Percentiles rank a stretch among this genome's conserved stretches.
Evolutionary conservation across 2,797 vertebrate species (phyloP).

Genomic region (Fistularia tabacaria): DNA sequence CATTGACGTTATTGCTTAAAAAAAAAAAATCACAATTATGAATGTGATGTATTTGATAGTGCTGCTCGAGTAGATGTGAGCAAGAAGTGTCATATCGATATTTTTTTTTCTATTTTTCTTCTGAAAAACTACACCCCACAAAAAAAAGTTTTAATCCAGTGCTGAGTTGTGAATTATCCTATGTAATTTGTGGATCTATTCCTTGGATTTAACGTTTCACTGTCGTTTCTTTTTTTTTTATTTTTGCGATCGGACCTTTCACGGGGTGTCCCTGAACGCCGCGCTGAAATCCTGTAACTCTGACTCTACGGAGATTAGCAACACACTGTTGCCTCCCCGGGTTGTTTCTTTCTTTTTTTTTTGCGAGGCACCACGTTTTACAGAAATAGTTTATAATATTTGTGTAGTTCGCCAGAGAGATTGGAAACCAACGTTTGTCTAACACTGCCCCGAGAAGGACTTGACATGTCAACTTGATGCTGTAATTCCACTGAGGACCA

Average conservation of each 20-base stretch:
- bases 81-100: too few relatives aligned
- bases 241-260: background rate
- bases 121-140: too few relatives aligned
- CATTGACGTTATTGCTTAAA: too few relatives aligned
- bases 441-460: slow-evolving; percentile 33
- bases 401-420: background rate
- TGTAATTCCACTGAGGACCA: slow-evolving; percentile 4
- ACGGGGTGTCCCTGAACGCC: slow-evolving; percentile 22
- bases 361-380: background rate
- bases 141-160: too few relatives aligned
- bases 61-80: too few relatives aligned
- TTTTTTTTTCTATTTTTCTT: too few relatives aligned
- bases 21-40: too few relatives aligned
- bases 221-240: too few relatives aligned
- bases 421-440: background rate
- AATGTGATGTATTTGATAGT: too few relatives aligned
- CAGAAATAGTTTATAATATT: background rate
- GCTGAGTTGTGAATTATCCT: too few relatives aligned
- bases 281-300: slow-evolving; percentile 17
- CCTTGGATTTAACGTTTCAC: background rate
- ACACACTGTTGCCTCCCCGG: slow-evolving; percentile 38
- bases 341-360: background rate
- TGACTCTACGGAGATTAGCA: slow-evolving; percentile 39
- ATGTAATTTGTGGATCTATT: background rate
- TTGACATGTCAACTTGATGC: slow-evolving; percentile 51